Percentiles rank a stretch among this genome's conserved stretches.
These are phyloP conservation scores for Blennius ocellaris DNA, from an alignment of 2,113 vertebrate genomes.

Conservation along the genomic window DNA sequence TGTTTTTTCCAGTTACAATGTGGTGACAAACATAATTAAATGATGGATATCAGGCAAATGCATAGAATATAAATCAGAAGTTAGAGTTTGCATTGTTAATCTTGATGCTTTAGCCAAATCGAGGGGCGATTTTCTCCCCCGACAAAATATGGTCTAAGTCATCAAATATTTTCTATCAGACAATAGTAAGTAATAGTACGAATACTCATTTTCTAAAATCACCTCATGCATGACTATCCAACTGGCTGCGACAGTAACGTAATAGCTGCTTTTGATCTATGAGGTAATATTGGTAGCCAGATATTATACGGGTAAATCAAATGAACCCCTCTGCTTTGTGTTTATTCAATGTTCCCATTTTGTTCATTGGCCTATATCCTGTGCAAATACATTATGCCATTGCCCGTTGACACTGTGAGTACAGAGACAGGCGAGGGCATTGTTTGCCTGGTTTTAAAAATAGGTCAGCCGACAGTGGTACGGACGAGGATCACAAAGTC, in stretches of 20 bases:
- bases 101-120: no score
- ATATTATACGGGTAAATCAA: background rate
- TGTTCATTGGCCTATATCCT: constrained; percentile 32
- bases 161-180: no score
- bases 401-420: constrained; percentile 38
- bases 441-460: constrained; percentile 29
- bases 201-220: no score
- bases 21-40: background rate
- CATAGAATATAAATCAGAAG: no score
- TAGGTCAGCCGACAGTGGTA: constrained; percentile 21
- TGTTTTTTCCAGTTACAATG: background rate
- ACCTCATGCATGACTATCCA: no score
- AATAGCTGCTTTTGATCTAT: background rate
- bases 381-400: constrained; percentile 48
- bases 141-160: no score
- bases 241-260: background rate
- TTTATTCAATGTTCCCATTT: constrained; percentile 41
- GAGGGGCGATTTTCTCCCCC: no score
- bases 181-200: no score
- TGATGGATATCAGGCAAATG: background rate
- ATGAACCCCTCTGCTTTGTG: constrained; percentile 28
- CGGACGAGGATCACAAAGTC: background rate
- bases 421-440: constrained; percentile 7
- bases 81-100: no score
- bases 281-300: constrained; percentile 2